A percentile compares a stretch with the other conserved stretches of the same genome.
phyloP scores from a whole-genome alignment of 2,797 vertebrate genomes.

The Dicrostonyx torquatus region DNA sequence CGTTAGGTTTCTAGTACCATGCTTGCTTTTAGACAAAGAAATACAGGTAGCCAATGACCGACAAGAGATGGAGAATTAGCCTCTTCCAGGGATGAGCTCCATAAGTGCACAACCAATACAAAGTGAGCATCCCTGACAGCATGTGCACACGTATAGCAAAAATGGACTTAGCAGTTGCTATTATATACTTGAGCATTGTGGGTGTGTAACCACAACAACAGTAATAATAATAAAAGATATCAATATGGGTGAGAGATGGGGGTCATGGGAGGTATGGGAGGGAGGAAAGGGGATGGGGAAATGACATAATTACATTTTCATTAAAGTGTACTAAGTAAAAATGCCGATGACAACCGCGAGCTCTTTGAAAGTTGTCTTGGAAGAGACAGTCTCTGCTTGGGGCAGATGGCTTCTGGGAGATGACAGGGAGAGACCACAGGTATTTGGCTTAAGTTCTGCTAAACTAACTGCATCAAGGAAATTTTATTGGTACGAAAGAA shows the following conservation, averaged over 20 bases:
- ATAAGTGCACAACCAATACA: background rate
- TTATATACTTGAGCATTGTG: background rate
- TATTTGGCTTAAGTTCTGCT: background rate
- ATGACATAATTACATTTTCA: background rate
- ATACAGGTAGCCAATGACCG: background rate
- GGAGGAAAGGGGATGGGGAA: background rate
- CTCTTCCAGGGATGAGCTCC: background rate
- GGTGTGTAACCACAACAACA: background rate
- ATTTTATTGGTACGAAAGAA: background rate
- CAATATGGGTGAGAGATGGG: background rate
- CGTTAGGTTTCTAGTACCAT: background rate
- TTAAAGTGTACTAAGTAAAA: background rate
- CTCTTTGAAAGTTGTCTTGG: background rate
- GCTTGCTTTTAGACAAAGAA: background rate
- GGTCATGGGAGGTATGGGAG: background rate
- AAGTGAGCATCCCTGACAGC: background rate
- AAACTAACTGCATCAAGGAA: background rate
- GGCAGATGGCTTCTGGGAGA: conserved; percentile 20
- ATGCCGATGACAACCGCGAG: background rate
- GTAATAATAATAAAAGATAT: background rate
- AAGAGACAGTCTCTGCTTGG: conserved; percentile 1
- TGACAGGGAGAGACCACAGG: background rate
- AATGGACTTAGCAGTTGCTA: background rate
- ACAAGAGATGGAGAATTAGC: background rate
- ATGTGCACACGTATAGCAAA: background rate